phyloP scores from a whole-genome alignment of 2,113 vertebrate genomes.

The Xenopus tropicalis region DNA sequence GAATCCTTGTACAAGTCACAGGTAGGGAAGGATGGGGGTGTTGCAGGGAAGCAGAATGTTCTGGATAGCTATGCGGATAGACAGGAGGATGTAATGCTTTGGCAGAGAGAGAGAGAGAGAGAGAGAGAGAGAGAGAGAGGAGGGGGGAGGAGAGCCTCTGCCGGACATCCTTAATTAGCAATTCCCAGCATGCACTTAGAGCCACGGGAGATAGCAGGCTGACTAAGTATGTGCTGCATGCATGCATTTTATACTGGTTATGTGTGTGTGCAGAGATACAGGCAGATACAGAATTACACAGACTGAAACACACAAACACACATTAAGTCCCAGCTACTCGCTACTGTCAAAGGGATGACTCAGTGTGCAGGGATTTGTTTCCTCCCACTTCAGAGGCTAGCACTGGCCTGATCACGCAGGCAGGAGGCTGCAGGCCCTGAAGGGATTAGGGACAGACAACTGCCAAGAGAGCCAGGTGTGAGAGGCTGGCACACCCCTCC shows the following conservation, averaged over 20 bases:
- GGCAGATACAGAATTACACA: background rate
- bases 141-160: conserved; percentile 19
- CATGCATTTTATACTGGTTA: background rate
- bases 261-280: background rate
- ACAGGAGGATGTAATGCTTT: conserved; percentile 36
- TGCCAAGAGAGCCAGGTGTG: conserved; percentile 43
- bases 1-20: conserved; percentile 1
- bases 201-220: conserved; percentile 21
- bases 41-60: conserved; percentile 34
- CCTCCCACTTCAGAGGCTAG: conserved; percentile 25
- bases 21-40: conserved; percentile 9
- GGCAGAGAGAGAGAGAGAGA: conserved; percentile 27
- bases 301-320: background rate
- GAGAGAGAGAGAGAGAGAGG: no score
- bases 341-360: conserved; percentile 5
- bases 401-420: conserved; percentile 30
- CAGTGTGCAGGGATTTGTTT: background rate
- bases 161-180: conserved; percentile 44
- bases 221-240: background rate
- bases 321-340: background rate
- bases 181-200: conserved; percentile 40
- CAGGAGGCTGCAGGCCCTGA: conserved; percentile 35
- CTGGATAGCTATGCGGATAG: conserved; percentile 42
- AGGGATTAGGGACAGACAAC: conserved; percentile 41
- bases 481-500: conserved; percentile 39